Evolutionary conservation across 2,113 vertebrate species (phyloP), one percentile per base, ranked within the genome.

Genomic region (Eupsittula cactorum): DNA sequence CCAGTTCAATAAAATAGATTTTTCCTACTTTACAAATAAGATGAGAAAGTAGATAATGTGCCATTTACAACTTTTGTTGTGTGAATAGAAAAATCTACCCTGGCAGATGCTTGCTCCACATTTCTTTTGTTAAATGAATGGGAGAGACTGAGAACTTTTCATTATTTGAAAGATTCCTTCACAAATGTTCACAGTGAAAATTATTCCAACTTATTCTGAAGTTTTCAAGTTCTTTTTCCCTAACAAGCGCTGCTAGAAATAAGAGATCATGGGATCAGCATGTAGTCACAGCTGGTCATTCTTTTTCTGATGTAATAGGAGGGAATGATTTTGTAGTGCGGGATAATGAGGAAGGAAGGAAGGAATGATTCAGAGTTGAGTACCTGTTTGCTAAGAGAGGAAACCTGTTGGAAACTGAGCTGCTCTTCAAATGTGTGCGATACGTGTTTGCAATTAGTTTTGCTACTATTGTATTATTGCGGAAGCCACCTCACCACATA

Each of bases 1-100:
- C 78, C 62, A 78, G 88, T 90, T 97, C 88, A 94, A 95, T 97
- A 95, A 92, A 95, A 96, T 96, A 37, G 86, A 94, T 95, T 97
- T 75, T 79, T 76, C 49, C 50, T 77, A 14, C 87, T 96, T 95
- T 95, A 82, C 68, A 94, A 97, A 95, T 95, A 93, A 94, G 83
- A 95, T 76, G 80, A 67, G 49, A 96, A 95, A 95, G 83, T 57
- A 88, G 80, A 93, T 95, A 92, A 88, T 81, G 80, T 95, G 77
- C 83, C 79, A 60, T 95, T 97, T 98, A 86, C 81, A 92, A 85
- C 55, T 97, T 97, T 33, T 93, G 59, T 25, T 31, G 52, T 65
- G 82, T 70, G 88, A 93, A 81, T 41, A 83, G 62, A 93, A 97
- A 95, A 95, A 78, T 69, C 49, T 68, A 88, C 55, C 64, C 46